phyloP scores from a whole-genome alignment of 2,888 invertebrate genomes.

The Epirrhoe alternata region DNA sequence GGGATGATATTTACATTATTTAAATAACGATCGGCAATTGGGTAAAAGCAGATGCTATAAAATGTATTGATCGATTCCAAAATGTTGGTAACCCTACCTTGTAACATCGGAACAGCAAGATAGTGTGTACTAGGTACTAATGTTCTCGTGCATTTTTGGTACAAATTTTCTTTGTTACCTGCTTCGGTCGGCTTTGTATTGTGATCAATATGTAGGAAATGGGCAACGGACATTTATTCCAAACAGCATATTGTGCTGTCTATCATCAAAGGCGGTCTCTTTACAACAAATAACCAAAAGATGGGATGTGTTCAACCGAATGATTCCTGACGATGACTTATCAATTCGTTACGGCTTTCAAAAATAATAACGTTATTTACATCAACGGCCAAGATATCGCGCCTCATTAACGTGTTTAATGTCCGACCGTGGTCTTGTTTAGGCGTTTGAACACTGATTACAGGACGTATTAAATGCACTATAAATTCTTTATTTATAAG shows the following conservation, averaged over 20 bases:
- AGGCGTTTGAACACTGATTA: slow-evolving; percentile 70
- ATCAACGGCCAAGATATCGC: slow-evolving; percentile 55
- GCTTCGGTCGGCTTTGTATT: slow-evolving; percentile 65
- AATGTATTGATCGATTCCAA: slow-evolving; percentile 13
- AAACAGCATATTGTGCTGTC: slow-evolving; percentile 59
- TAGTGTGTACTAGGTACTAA: slow-evolving; percentile 36
- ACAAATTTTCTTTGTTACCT: slow-evolving; percentile 64
- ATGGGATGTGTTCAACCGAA: slow-evolving; percentile 48
- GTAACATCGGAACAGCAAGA: slow-evolving; percentile 10
- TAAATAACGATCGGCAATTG: slow-evolving; percentile 25
- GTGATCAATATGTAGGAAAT: slow-evolving; percentile 68
- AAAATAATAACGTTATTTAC: slow-evolving; percentile 61
- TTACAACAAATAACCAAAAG: slow-evolving; percentile 55
- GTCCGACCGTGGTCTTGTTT: slow-evolving; percentile 53
- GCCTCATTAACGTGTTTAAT: slow-evolving; percentile 64
- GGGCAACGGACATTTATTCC: slow-evolving; percentile 60
- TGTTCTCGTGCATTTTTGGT: slow-evolving; percentile 60
- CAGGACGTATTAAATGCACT: slow-evolving; percentile 68
- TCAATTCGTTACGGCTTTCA: slow-evolving; percentile 50
- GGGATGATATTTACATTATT: slow-evolving; percentile 26
- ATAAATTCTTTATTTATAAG: slow-evolving; percentile 77
- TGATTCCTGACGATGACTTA: slow-evolving; percentile 50
- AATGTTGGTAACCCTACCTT: slow-evolving; percentile 22
- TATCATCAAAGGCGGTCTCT: slow-evolving; percentile 61
- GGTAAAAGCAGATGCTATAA: slow-evolving; percentile 26